Evolutionary conservation across 2,113 vertebrate genomes (phyloP).

Genomic region (Orycteropus afer): DNA sequence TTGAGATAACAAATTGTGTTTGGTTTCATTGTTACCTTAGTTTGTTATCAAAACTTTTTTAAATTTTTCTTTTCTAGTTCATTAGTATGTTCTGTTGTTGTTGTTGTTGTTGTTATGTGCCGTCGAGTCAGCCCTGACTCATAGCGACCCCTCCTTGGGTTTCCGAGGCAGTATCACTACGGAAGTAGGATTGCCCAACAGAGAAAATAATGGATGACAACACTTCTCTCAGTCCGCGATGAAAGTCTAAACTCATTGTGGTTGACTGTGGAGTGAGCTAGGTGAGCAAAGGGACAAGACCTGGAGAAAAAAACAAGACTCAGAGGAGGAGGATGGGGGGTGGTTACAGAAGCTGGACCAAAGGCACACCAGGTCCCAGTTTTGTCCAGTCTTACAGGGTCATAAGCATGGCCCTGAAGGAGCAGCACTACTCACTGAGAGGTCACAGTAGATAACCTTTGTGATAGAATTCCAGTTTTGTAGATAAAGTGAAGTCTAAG

Average conservation of each 20-base stretch:
- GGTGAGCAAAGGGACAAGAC: not conserved
- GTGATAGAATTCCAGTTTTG: not conserved
- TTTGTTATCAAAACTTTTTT: not conserved
- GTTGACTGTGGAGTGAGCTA: not conserved
- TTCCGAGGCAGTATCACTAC: too few species aligned
- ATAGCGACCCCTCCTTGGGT: too few species aligned
- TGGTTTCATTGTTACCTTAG: not conserved
- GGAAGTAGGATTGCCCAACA: too few species aligned
- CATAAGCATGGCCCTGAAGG: not conserved
- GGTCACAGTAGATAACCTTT: not conserved
- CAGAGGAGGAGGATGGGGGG: not conserved
- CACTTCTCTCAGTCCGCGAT: not conserved
- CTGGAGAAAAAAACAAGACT: not conserved
- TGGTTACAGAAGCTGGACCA: not conserved
- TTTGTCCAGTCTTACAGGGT: not conserved
- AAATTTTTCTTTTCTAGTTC: not conserved
- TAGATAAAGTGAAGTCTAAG: not conserved
- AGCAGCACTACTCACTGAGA: not conserved
- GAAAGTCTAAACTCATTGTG: not conserved
- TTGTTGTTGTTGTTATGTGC: too few species aligned
- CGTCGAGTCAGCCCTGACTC: too few species aligned
- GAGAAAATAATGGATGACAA: not conserved
- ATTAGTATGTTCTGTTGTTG: too few species aligned
- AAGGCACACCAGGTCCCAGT: not conserved
- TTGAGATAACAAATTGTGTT: not conserved